Base-by-base conservation (phyloP, 2,113 vertebrate genomes). In the Plectropomus leopardus region DNA sequence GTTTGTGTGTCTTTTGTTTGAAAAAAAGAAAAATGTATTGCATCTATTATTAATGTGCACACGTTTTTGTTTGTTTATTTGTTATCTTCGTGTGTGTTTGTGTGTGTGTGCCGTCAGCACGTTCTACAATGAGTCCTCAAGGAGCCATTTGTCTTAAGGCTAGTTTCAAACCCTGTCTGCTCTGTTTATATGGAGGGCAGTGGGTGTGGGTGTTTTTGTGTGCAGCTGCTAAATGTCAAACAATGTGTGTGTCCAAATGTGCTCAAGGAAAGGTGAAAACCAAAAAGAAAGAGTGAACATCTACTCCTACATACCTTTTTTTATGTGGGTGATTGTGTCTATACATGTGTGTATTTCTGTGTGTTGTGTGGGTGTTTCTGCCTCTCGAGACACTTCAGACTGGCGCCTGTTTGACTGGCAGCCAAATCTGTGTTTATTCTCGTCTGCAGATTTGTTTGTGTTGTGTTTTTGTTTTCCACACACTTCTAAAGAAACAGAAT, bases 111-210 rank as follows among this genome's bases (percentile, higher is more conserved):
- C 63, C 67, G 48, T 84, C 72, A 74, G 82, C 88, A 85, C 68
- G 74, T 78, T 88, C 26, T 82, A 44, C 78, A 89, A 66, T 24
- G 72, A 80, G 76, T 85, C 89, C 89, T 73, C 47, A 53, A 86
- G 88, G 90, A 89, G 54, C 63, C 79, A 54, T 90, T 65, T 91
- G 68, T 92, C 87, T 91, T 65, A 15, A 80, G 88, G 83, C 87
- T 81, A 80, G 57, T 82, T 90, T 83, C 28, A 77, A 76, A 72
- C 76, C 72, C 72, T 19, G 86, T 89, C 83, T 93, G 88, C 86
- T 88, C 82, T 72, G 72, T 55, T 83, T 80, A 61, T 64, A 14
- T 63, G 67, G 53, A 59, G 74, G 78, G 45, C 57, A 36, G 68
- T 66, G 76, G 51, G 60, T 86, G 84, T 83, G 81, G 65, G 86